A percentile compares a stretch with the other conserved stretches of the same genome.
Conservation (phyloP, 2,797 vertebrate species). For the Myripristis murdjan region DNA sequence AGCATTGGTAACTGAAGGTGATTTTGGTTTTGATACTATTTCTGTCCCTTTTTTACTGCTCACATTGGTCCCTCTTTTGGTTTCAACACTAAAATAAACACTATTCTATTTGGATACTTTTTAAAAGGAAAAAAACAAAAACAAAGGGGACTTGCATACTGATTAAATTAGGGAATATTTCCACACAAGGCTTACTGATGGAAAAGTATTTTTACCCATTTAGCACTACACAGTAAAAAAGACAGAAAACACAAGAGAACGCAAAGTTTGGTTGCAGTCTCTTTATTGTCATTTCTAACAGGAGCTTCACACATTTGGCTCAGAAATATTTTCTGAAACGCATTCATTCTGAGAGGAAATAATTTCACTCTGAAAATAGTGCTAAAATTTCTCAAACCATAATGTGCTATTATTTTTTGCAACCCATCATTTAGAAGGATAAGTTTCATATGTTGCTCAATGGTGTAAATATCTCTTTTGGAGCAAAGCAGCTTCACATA, state of each 20-base stretch:
- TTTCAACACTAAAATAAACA: constrained; percentile 46
- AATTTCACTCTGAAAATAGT: not conserved
- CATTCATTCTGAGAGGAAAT: not conserved
- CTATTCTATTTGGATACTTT: constrained; percentile 25
- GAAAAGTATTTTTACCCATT: constrained; percentile 8
- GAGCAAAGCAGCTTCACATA: not conserved
- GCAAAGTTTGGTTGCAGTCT: not conserved
- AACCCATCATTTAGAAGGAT: constrained; percentile 8
- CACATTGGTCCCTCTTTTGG: constrained; percentile 30
- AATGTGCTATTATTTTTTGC: not conserved
- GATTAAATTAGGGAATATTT: constrained; percentile 2
- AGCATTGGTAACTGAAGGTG: constrained; percentile 44
- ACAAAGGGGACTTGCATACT: not conserved
- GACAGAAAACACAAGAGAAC: not conserved
- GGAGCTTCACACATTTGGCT: not conserved
- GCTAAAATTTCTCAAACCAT: not conserved
- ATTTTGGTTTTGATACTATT: constrained; percentile 62
- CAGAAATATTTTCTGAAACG: not conserved
- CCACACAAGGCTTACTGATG: constrained; percentile 2
- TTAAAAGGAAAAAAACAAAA: not conserved
- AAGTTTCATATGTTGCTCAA: too few relatives aligned
- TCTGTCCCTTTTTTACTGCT: constrained; percentile 40
- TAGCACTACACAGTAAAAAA: not conserved
- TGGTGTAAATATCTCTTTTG: not conserved
- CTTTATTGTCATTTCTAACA: not conserved